Evolutionary conservation across 2,113 vertebrate species (phyloP).

Genomic region (Siphamia tubifer): DNA sequence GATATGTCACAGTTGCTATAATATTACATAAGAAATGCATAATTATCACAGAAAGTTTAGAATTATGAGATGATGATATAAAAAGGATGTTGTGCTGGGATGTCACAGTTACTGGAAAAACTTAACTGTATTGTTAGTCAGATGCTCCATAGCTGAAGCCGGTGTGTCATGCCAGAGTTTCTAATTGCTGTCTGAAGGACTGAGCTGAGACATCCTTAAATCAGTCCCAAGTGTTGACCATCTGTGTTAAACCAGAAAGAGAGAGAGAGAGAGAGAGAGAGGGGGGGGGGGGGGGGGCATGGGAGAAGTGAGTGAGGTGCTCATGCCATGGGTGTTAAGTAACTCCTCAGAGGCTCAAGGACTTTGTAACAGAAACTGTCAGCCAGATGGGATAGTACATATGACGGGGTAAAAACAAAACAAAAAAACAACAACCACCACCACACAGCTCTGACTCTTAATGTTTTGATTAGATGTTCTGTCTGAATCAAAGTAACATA

Average conservation of each 20-base stretch:
- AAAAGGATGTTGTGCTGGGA: neutral
- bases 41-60: too few species aligned
- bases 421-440: too few species aligned
- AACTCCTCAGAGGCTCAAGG: slow-evolving; percentile 38
- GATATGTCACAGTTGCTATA: too few species aligned
- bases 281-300: neutral
- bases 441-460: neutral
- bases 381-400: slow-evolving; percentile 34
- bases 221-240: slow-evolving; percentile 55
- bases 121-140: slow-evolving; percentile 4
- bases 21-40: too few species aligned
- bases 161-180: slow-evolving; percentile 5
- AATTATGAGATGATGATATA: too few species aligned
- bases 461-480: neutral
- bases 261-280: too few species aligned
- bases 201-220: slow-evolving; percentile 36
- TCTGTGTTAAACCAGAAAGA: slow-evolving; percentile 45
- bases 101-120: neutral
- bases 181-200: slow-evolving; percentile 12
- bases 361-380: slow-evolving; percentile 28
- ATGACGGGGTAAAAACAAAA: too few species aligned
- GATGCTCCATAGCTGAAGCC: slow-evolving; percentile 3
- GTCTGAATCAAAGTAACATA: neutral
- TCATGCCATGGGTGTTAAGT: slow-evolving; percentile 29
- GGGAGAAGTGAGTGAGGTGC: slow-evolving; percentile 5